Percentiles rank a stretch among this genome's conserved stretches.
phyloP scores from a whole-genome alignment of 2,113 vertebrate species.

The Psittacula cyanocephala region DNA sequence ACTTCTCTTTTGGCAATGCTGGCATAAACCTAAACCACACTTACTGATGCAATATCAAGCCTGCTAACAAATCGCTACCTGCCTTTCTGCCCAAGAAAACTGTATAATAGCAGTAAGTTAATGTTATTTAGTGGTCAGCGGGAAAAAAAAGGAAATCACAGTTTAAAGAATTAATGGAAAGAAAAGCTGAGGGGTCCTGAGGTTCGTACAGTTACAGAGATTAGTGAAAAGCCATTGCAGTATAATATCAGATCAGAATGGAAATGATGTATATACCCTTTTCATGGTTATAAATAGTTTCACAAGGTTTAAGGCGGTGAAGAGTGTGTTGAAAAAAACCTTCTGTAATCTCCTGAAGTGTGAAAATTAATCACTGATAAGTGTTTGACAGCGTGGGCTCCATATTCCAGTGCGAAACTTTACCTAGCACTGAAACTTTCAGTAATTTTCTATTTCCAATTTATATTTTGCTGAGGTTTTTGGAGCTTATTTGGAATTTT shows the following conservation, averaged over 20 bases:
- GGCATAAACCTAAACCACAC: neutral
- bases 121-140: neutral
- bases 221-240: neutral
- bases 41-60: neutral
- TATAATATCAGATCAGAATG: neutral
- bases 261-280: neutral
- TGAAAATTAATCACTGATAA: conserved; percentile 13
- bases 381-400: neutral
- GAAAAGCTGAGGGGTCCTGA: neutral
- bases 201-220: neutral
- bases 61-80: neutral
- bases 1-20: neutral
- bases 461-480: neutral
- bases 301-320: neutral
- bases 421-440: neutral
- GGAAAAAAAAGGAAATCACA: neutral
- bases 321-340: neutral
- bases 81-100: neutral
- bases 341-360: neutral
- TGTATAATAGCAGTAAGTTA: neutral
- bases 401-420: neutral
- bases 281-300: neutral
- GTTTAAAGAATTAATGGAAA: neutral
- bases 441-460: neutral
- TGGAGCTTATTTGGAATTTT: neutral